Evolutionary conservation across 2,113 vertebrate species (phyloP), one percentile per base, ranked within the genome.

Genomic region (Rallus limicola): DNA sequence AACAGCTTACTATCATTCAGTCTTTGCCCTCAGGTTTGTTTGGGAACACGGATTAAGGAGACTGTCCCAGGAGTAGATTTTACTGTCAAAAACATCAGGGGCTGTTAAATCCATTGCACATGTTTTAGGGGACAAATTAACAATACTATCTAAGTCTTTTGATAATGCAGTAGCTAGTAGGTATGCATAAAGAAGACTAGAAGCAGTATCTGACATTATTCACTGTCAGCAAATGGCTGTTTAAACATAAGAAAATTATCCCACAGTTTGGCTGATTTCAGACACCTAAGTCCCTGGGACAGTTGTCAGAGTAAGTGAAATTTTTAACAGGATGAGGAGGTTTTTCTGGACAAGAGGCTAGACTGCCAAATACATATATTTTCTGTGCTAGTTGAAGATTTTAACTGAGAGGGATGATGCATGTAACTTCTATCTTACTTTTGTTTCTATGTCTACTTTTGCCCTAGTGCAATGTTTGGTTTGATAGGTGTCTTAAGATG

Each of bases 61-160:
- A 56, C 68, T 77, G 34, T 88, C 72, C 72, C 71, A 92, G 86
- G 33, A 94, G 86, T 71, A 81, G 68, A 94, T 90, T 94, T 89
- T 90, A 77, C 82, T 97, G 96, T 95, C 91, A 95, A 91, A 97
- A 86, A 72, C 82, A 93, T 94, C 82, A 84, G 74, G 75, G 92
- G 69, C 83, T 74, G 63, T 72, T 92, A 97, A 93, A 95, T 92
- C 87, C 91, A 69, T 52, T 0, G 19, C 63, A 38, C 86, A 29
- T 50, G 40, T 97, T 97, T 96, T 86, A 92, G 70, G 77, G 70
- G 59, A 67, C 29, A 91, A 94, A 91, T 91, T 91, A 96, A 94
- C 59, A 87, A 83, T 50, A 46, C 23, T 67, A 68, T 85, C 65
- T 93, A 59, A 76, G 56, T 31, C 65, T 93, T 95, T 91, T 82